These are phyloP conservation scores for Atlantisia rogersi DNA, from an alignment of 2,113 vertebrate species.

Conservation along the genomic window DNA sequence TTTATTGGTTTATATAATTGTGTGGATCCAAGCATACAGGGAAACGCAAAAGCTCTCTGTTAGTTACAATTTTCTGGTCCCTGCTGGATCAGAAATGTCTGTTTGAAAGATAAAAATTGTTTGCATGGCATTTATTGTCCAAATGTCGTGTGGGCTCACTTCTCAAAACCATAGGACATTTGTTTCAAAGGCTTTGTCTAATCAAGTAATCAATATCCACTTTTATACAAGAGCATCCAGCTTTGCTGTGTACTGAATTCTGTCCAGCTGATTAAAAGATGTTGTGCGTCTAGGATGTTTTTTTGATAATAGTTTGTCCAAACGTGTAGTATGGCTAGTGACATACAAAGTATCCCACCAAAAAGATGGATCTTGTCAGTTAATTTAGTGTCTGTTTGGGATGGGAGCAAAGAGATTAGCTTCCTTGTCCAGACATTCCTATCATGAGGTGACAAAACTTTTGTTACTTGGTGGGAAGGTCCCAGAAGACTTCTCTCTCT, in stretches of 20 bases:
- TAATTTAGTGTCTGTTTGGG: neutral
- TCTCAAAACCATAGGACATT: neutral
- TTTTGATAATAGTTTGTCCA: neutral
- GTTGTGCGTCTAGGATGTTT: neutral
- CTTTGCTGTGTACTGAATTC: neutral
- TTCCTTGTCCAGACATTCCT: neutral
- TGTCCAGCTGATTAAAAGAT: neutral
- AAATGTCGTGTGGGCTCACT: neutral
- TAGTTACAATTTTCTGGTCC: neutral
- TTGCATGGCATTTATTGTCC: neutral
- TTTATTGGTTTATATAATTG: neutral
- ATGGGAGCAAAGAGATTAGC: neutral
- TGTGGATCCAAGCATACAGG: neutral
- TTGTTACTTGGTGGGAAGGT: neutral
- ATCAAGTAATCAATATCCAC: conserved; percentile 16
- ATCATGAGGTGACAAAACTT: neutral
- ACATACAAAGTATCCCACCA: no score
- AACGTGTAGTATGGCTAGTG: neutral
- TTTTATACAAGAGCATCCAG: neutral
- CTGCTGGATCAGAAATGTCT: neutral
- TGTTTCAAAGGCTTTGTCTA: neutral
- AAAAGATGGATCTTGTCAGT: neutral
- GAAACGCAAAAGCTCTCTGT: neutral
- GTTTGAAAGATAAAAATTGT: neutral
- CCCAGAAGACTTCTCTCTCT: neutral